Evolutionary conservation across 2,888 invertebrate species (phyloP), one percentile per base, ranked within the genome.

Genomic region (Enchytraeus crypticus): DNA sequence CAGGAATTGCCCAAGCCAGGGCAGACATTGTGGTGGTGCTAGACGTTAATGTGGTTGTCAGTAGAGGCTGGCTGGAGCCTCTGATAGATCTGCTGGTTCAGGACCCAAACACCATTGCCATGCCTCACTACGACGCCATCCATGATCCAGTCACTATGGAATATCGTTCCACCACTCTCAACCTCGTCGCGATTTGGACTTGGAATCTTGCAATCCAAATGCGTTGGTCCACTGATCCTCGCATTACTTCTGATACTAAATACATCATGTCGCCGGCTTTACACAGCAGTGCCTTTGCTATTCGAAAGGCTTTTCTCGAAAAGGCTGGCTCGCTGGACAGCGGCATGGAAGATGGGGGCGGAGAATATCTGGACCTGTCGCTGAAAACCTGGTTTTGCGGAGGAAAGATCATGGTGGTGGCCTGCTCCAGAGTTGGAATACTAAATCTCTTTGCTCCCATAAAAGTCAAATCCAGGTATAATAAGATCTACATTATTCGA

Each of bases 361-460:
- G 64, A 14, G 59, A 59, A n/a, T 38, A 47, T 21, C 29, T 59
- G 23, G 64, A 64, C 51, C 57, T 64, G 11, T 54, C 59, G 1
- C 27, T 64, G 11, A 26, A 61, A 34, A 29, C 57, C 5, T 64
- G 64, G 64, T 23, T 59, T 5, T 64, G 64, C 38, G 64, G 64
- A 2, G 64, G 62, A 11, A 32, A 45, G 5, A 58, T 69, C 4
- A 61, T 59, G 47, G 45, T 66, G 5, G 57, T 61, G 21, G 64
- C 62, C 11, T 69, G 69, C 51, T 69, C 69, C 30, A 55, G 66
- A 8, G 68, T 69, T 1, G 69, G 67, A 8, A 57, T 68, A 14
- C 55, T 67, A 18, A 62, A 64, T 53, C 61, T 67, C 38, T 54
- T 63, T n/a, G 64, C 63, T 34, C 64, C 68, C 4, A 49, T 66